Evolutionary conservation across 2,888 invertebrate species (phyloP), one percentile per base, ranked within the genome.

Genomic region (Lamellibrachia columna): DNA sequence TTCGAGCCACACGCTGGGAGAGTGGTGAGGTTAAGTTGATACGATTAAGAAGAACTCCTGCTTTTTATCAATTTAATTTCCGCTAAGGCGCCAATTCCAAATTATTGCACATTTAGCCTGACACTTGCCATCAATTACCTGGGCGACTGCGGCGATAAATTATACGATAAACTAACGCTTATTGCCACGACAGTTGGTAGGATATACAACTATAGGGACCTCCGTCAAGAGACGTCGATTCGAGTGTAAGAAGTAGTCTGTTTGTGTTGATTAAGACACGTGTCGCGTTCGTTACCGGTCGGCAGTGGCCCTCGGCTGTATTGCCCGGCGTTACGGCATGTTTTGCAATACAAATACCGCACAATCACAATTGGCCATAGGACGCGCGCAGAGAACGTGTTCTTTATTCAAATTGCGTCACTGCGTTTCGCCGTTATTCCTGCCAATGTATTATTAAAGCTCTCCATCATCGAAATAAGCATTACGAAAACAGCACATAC

Each of bases 361-460:
- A 75, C 75, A 75, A 75, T 75, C 22, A 22, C 75, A 6, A 75
- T 75, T 75, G 22, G 75, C 75, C 1, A 40, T 40, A 75, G 15
- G 75, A n/a, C 22, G 75, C 75, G 11, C 22, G 75, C 75, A 75
- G n/a, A 15, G 22, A 4, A 75, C 22, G 75, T 75, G 75, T 75
- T 75, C 75, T 75, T 75, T 75, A 75, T 75, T 75, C 75, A 75
- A 75, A 75, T 75, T 75, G 75, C 75, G 75, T 75, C 75, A 75
- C 75, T 11, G 75, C 22, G 75, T 75, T 75, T 75, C 75, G 75
- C 75, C 75, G 75, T 75, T 75, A 75, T 22, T 22, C 75, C 6
- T 22, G 11, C 75, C 75, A 75, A 22, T n/a, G 75, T 75, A 75
- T 75, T 75, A 75, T 75, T 75, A 75, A 75, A 75, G 15, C 15